phyloP scores from a whole-genome alignment of 2,113 vertebrate genomes.

The Hippolais icterina region DNA sequence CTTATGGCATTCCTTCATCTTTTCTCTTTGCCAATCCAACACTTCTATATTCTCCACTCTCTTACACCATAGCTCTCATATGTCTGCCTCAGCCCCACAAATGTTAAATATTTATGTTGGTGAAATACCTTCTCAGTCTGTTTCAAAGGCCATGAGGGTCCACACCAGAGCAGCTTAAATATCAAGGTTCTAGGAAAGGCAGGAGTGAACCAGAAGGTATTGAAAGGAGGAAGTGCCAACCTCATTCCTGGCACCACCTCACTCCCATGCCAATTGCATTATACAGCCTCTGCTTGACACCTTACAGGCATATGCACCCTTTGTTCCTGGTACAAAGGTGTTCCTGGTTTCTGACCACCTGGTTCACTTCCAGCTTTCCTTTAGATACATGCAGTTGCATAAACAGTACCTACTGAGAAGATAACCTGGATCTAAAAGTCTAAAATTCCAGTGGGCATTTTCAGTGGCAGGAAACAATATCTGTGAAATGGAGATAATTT shows the following conservation, averaged over 20 bases:
- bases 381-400: background rate
- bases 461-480: background rate
- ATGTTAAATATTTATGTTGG: rapidly evolving
- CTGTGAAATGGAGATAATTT: background rate
- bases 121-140: background rate
- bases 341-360: background rate
- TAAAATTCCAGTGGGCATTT: background rate
- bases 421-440: background rate
- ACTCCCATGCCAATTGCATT: background rate
- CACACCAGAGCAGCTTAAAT: background rate
- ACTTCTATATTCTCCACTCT: background rate
- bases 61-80: background rate
- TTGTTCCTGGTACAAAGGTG: background rate
- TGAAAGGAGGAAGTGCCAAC: background rate
- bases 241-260: background rate
- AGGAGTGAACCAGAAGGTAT: background rate
- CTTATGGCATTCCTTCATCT: background rate
- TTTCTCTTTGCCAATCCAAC: background rate
- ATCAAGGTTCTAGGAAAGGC: background rate
- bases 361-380: background rate
- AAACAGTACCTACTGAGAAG: background rate
- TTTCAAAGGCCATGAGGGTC: background rate
- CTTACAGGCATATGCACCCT: background rate
- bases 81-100: background rate
- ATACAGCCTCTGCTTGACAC: background rate